Base-by-base conservation (phyloP, 2,888 invertebrate species). In the Drosophila peninsularis region DNA sequence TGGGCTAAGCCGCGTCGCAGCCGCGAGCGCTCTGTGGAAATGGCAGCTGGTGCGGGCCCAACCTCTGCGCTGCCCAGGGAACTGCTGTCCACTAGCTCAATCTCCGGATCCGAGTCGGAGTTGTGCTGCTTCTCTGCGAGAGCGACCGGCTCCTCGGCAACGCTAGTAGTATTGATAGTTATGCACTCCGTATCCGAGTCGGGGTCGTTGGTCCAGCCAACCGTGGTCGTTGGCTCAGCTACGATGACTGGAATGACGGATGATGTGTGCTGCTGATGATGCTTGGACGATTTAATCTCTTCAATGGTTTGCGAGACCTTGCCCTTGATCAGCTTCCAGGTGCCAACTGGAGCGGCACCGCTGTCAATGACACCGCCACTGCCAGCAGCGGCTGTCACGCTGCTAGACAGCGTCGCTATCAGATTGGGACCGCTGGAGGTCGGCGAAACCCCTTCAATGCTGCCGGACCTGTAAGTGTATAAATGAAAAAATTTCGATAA, bases 241-340 rank as follows among this genome's bases (percentile, higher is more conserved):
- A 83, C 78, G 11, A 88, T 81, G n/a, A 86, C 78, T 5, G 85
- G 88, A 36, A 86, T 81, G 17, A 58, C 17, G 1, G 73, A 19
- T 21, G 73, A 30, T 1, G 42, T 42, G 21, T 47, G 34, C 1
- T 79, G 64, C 62, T 82, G 50, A 37, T 76, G 67, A 61, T 88
- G 82, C 79, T 92, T 92, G 21, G 92, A 91, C 44, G 92, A 92
- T 81, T 92, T 92, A 42, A 92, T 92, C 39, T 92, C 92, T 80
- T 92, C 92, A 74, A 92, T 90, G 6, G 92, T 92, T 70, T 92
- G 92, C 32, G 92, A 88, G 5, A 92, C 92, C 77, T 91, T 92
- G 56, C 92, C 92, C 76, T 92, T 92, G 71, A 92, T 91, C 56
- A 92, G 76, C 71, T 91, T 91, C 92, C 92, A 92, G 67, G 92